Conservation (phyloP, 2,888 invertebrate species). For the Drosophila ochracea region DNA sequence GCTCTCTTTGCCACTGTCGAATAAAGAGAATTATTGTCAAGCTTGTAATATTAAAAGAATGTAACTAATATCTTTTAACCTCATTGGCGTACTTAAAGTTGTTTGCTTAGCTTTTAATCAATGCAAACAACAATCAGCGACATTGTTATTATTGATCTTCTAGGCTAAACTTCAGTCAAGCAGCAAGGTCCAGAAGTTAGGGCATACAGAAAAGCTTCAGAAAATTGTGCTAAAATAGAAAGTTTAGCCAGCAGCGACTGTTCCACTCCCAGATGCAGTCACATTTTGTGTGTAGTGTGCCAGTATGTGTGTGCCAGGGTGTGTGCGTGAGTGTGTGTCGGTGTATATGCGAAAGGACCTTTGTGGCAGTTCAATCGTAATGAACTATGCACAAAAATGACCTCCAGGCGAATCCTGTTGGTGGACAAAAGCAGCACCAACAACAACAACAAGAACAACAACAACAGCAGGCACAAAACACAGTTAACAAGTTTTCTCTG, state of each 20-base stretch:
- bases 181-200: constrained; percentile 11
- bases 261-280: constrained; percentile 31
- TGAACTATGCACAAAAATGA: constrained; percentile 78
- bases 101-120: not conserved
- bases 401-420: constrained; percentile 67
- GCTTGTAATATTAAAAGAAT: not conserved
- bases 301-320: constrained; percentile 18
- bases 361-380: constrained; percentile 78
- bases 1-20: not conserved
- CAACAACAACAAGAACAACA: constrained; percentile 17
- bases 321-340: constrained; percentile 13
- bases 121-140: not conserved
- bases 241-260: constrained; percentile 36
- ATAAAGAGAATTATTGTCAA: not conserved
- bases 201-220: constrained; percentile 22
- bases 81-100: not conserved
- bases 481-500: constrained; percentile 63
- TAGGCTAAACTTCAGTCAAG: not conserved
- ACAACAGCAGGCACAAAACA: constrained; percentile 35
- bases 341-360: constrained; percentile 54
- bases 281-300: constrained; percentile 12
- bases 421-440: constrained; percentile 57
- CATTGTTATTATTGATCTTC: not conserved
- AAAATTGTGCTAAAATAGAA: constrained; percentile 45
- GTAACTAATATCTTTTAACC: not conserved